Evolutionary conservation across 2,113 vertebrate species (phyloP), one percentile per base, ranked within the genome.

Genomic region (Fulica atra): DNA sequence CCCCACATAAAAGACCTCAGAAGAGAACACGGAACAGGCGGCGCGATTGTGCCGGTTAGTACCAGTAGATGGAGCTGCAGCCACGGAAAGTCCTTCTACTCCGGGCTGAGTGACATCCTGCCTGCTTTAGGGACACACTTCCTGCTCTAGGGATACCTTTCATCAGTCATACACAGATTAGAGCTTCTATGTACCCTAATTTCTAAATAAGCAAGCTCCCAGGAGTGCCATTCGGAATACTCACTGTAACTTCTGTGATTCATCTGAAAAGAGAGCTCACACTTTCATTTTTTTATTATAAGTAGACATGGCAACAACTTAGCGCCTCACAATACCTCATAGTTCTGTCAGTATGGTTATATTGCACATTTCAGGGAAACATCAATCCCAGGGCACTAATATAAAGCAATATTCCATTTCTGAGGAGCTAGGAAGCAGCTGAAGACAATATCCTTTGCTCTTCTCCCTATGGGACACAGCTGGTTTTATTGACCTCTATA

Each of bases 61-160:
- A 50, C 86, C 96, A 48, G 86, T 29, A 97, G 96, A 38, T 94
- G 97, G 96, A 44, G 85, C 93, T 85, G 16, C 86, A 31, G 33
- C 65, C 84, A 15, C 91, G 61, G 68, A 44, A 51, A 80, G 29
- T 29, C 21, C 31, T 16, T 48, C 56, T 46, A 17, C 44, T 25
- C 50, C 25, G 25, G 25, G 4, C 50, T 15, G 11, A 26, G 50
- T 24, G 50, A 26, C 25, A 26, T 26, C 50, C 50, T 51, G 25
- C 25, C 50, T 51, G 50, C 50, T 25, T 26, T 26, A 51, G 50
- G 50, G 50, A 15, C 50, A 15, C 13, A 24, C 50, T 24, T 51
- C 26, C 38, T 4, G 16, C 28, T 19, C 9, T 9, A 17, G 56
- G 29, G 31, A 35, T 77, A 25, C 38, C 25, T 48, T 12, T 25